Conservation (phyloP, 2,113 vertebrate species). For the Rattus norvegicus region GRCr8 NC_086039.1:131283001-131283500, state of each 20-base stretch:
- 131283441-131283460: constrained; percentile 35
- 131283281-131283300: constrained; percentile 24
- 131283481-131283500: constrained; percentile 45
- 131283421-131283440: constrained; percentile 4
- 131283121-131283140: constrained; percentile 22
- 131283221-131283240: constrained; percentile 57
- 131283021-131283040: constrained; percentile 48
- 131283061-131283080: constrained; percentile 33
- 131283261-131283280: constrained; percentile 41
- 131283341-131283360: constrained; percentile 36
- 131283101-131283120: constrained; percentile 54
- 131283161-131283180: constrained; percentile 68
- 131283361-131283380: constrained; percentile 47
- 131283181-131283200: constrained; percentile 59
- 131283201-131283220: constrained; percentile 43
- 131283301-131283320: constrained; percentile 36
- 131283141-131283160: constrained; percentile 53
- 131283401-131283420: constrained; percentile 22
- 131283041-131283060: constrained; percentile 51
- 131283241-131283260: constrained; percentile 42
- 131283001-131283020: constrained; percentile 54
- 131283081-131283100: constrained; percentile 63
- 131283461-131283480: constrained; percentile 44
- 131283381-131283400: constrained; percentile 38
- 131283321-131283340: constrained; percentile 42